Evolutionary conservation across 2,797 vertebrate genomes (phyloP).

Genomic region (Eurystomus glaucurus): DNA sequence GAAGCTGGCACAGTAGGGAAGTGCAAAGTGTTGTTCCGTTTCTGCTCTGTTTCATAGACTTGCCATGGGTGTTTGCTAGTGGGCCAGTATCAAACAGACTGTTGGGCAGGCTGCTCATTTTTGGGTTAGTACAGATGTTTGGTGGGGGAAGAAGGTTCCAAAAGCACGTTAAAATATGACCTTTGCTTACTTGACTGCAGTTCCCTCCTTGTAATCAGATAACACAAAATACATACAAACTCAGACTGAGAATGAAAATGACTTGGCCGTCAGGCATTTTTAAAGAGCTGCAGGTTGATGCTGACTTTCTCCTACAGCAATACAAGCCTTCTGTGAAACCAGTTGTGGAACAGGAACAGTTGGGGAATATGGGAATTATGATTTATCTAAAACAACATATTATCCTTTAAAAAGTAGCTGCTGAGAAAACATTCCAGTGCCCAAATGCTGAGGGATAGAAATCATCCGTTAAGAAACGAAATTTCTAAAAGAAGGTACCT

Average conservation of each 20-base stretch:
- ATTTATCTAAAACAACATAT: not conserved
- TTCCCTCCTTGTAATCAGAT: not conserved
- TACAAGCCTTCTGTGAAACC: not conserved
- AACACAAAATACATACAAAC: not conserved
- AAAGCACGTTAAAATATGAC: not conserved
- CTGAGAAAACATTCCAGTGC: not conserved
- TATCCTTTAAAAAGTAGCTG: not conserved
- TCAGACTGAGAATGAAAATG: not conserved
- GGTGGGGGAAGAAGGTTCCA: not conserved
- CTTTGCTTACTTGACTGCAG: not conserved
- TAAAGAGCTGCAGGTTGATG: not conserved
- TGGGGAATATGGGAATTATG: not conserved
- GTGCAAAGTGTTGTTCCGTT: not conserved
- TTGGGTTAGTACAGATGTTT: not conserved
- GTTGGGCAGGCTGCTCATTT: not conserved
- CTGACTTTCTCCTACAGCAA: not conserved
- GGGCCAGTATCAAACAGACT: not conserved
- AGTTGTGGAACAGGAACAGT: not conserved
- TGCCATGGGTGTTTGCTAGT: not conserved
- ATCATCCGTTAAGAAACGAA: not conserved
- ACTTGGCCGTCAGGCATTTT: not conserved
- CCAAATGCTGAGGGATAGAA: not conserved
- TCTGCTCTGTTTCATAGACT: not conserved
- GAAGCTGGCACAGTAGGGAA: not conserved
- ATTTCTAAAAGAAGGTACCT: not conserved